These are phyloP conservation scores for Helleia helle DNA, from an alignment of 2,888 invertebrate species.

Conservation along the genomic window DNA sequence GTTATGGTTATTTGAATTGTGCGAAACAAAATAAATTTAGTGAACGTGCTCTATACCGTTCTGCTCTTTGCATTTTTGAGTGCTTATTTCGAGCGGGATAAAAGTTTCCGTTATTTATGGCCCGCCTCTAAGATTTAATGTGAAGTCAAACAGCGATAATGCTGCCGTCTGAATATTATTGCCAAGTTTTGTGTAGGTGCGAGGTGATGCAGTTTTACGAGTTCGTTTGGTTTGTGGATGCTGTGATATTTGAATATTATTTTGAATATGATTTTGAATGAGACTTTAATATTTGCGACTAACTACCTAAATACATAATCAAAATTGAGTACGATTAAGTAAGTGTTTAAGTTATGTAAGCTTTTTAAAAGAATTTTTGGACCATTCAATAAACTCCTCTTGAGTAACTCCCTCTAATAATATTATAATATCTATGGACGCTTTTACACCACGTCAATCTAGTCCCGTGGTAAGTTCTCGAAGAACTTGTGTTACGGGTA, in stretches of 20 bases:
- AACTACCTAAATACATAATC: no score
- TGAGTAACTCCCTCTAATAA: no score
- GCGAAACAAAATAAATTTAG: constrained; percentile 74
- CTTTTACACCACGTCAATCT: no score
- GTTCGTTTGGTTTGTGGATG: constrained; percentile 2
- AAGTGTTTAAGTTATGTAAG: no score
- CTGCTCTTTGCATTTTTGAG: constrained; percentile 75
- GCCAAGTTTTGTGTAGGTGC: constrained; percentile 29
- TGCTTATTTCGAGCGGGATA: constrained; percentile 73
- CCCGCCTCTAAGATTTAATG: constrained; percentile 68
- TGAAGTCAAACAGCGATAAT: constrained; percentile 73
- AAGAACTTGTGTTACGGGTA: no score
- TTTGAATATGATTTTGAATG: no score
- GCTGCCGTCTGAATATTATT: constrained; percentile 58
- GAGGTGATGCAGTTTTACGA: constrained; percentile 11
- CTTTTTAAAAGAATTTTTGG: no score
- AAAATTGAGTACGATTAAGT: no score
- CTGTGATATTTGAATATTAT: not conserved
- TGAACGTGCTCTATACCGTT: constrained; percentile 71
- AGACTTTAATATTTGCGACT: no score
- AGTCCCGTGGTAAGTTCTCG: no score
- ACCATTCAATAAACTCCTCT: no score
- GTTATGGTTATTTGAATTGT: constrained; percentile 75
- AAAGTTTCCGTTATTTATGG: constrained; percentile 72
- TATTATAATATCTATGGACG: no score